Evolutionary conservation across 2,113 vertebrate genomes (phyloP), one percentile per base, ranked within the genome.

Genomic region (Tursiops truncatus): DNA sequence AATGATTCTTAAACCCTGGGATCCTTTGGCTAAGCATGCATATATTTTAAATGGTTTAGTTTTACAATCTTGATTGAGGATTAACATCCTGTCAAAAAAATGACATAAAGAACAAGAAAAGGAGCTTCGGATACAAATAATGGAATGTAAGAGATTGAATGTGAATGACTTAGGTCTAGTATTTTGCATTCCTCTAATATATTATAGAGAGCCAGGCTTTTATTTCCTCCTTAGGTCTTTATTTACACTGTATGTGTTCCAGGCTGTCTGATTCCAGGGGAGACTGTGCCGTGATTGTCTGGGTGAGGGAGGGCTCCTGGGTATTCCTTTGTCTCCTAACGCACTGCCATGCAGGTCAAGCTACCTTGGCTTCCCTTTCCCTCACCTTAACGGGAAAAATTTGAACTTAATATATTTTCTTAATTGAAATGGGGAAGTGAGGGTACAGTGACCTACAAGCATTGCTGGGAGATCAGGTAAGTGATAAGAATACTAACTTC

Each of bases 21-120:
- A 77, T 93, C 60, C 44, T 53, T 90, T 88, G 82, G 62, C 80
- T 83, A 94, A 97, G 56, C 44, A 95, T 47, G 31, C 53, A 89
- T 89, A 47, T 89, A 81, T 96, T 97, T 96, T 95, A 89, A 94
- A 56, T 95, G 71, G 74, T 85, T 80, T 88, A 71, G 33, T 91
- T 97, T 97, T 91, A 87, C 53, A 82, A 18, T 95, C 94, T 96
- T 97, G 94, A 93, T 96, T 98, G 88, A 91, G 33, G 62, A 94
- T 89, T 81, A 89, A 74, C 67, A 70, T 89, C 68, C 63, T 93
- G 89, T 96, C 62, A 68, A 93, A 86, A 88, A 74, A 65, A n/a
- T 38, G 26, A 44, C 47, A 84, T 23, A 58, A 95, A 97, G 50
- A 76, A 62, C 13, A 86, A 89, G 47, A 77, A 89, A 96, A 92